Evolutionary conservation across 2,113 vertebrate genomes (phyloP).

Genomic region (Chunga burmeisteri): DNA sequence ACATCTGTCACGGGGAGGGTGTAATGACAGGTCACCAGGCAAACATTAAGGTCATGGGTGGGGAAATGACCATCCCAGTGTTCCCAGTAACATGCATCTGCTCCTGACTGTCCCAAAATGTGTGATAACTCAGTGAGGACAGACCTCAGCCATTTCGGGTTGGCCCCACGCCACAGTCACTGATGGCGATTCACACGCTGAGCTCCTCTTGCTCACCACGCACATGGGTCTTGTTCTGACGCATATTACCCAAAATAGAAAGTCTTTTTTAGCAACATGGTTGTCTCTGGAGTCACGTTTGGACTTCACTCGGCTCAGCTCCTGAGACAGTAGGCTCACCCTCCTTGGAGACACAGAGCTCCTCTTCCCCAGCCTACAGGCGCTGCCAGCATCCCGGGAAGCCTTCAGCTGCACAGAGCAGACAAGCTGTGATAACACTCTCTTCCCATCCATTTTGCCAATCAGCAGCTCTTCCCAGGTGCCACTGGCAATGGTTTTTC

Average conservation of each 20-base stretch:
- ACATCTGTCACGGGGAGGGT: not conserved
- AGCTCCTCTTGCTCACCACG: not conserved
- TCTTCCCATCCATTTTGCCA: not conserved
- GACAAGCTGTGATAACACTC: not conserved
- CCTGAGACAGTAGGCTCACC: not conserved
- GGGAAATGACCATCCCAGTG: not conserved
- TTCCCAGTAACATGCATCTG: not conserved
- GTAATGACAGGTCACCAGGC: not conserved
- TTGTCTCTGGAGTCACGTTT: not conserved
- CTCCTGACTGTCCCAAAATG: not conserved
- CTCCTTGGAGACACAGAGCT: not conserved
- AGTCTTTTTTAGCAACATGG: not conserved
- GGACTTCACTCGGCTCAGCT: not conserved
- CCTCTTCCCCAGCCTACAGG: not conserved
- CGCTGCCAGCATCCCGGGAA: not conserved
- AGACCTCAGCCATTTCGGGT: not conserved
- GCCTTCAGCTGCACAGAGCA: not conserved
- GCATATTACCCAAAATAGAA: not conserved
- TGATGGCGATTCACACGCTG: not conserved
- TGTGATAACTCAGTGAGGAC: not conserved
- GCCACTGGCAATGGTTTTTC: not conserved
- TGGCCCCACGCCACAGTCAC: rapidly evolving
- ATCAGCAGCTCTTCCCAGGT: not conserved
- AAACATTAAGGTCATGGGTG: not conserved
- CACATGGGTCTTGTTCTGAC: not conserved